Conservation (phyloP, 2,797 vertebrate genomes). For the Liasis olivaceus region DNA sequence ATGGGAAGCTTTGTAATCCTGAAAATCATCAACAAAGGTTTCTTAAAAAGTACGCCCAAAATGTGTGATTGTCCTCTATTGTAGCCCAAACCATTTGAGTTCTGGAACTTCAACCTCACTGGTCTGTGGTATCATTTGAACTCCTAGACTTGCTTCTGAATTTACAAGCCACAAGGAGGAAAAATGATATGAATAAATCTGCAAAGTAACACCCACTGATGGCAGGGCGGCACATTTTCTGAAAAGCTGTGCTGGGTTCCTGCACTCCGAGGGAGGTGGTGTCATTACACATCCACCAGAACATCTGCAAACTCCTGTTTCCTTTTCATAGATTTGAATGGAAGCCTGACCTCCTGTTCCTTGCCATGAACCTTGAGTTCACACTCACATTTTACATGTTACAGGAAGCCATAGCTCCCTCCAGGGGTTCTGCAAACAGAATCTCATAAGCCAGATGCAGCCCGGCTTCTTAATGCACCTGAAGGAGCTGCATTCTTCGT, state of each 20-base stretch:
- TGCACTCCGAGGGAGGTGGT: slow-evolving; percentile 75
- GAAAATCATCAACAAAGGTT: not conserved
- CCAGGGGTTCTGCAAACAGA: slow-evolving; percentile 91
- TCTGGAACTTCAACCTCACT: slow-evolving; percentile 71
- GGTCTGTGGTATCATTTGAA: slow-evolving; percentile 84
- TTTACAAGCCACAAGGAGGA: slow-evolving; percentile 85
- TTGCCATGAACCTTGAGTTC: slow-evolving; percentile 88
- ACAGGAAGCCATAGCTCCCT: slow-evolving; percentile 89
- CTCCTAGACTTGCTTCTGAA: slow-evolving; percentile 93
- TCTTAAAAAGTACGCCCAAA: not conserved
- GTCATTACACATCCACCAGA: slow-evolving; percentile 84
- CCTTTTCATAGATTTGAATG: slow-evolving; percentile 84
- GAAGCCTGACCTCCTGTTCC: slow-evolving; percentile 94
- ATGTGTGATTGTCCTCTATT: slow-evolving; percentile 15
- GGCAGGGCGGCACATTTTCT: slow-evolving; percentile 83
- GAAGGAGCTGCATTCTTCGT: slow-evolving; percentile 81
- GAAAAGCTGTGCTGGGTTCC: slow-evolving; percentile 73
- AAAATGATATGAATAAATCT: slow-evolving; percentile 96
- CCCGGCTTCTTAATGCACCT: slow-evolving; percentile 84
- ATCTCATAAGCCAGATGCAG: slow-evolving; percentile 87
- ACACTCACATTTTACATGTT: slow-evolving; percentile 97
- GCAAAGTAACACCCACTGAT: slow-evolving; percentile 88
- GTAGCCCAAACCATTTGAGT: slow-evolving; percentile 47
- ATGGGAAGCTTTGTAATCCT: not conserved
- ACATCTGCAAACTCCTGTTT: slow-evolving; percentile 89